phyloP scores from a whole-genome alignment of 2,113 vertebrate species.

The Eulemur macaco region DNA sequence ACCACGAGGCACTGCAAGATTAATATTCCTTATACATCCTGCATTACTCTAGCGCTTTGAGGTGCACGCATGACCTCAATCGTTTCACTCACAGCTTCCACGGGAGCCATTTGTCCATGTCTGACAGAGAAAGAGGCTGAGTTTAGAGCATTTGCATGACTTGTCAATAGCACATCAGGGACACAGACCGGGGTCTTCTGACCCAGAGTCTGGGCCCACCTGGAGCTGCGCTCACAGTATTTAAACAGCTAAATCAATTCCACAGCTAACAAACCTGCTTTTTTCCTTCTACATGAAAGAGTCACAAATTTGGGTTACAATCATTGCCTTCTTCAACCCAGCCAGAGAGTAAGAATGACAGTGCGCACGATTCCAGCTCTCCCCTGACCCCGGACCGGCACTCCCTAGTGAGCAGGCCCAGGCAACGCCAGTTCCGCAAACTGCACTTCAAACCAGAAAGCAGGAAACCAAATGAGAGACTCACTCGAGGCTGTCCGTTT shows the following conservation, averaged over 20 bases:
- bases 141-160: accelerated
- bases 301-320: accelerated
- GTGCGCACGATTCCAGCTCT: accelerated
- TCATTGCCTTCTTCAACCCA: accelerated
- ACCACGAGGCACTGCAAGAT: accelerated
- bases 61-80: accelerated
- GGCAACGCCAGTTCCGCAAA: accelerated
- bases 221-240: accelerated
- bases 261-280: accelerated
- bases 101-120: accelerated
- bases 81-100: accelerated
- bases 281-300: accelerated
- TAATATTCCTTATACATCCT: accelerated
- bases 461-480: accelerated
- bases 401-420: accelerated
- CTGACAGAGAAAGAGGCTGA: background rate
- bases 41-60: accelerated
- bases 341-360: accelerated
- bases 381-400: accelerated
- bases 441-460: accelerated
- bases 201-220: background rate
- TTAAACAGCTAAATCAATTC: accelerated
- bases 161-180: background rate
- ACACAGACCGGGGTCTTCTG: background rate
- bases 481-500: constrained; percentile 64